These are phyloP conservation scores for Lindbergichthys nudifrons DNA, from an alignment of 2,797 vertebrate genomes.

Conservation along the genomic window DNA sequence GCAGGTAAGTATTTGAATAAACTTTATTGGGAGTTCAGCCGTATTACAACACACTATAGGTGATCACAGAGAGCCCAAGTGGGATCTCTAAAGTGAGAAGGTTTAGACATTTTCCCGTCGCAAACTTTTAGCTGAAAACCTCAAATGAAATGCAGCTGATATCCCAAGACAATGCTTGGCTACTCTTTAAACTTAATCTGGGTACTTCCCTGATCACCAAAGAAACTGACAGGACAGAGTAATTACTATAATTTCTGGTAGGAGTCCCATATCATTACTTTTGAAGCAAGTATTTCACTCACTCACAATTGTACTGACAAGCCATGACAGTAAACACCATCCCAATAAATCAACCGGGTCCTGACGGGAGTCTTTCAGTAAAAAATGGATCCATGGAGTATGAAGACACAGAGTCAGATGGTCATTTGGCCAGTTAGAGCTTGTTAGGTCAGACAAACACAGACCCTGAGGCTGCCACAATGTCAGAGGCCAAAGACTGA, in stretches of 20 bases:
- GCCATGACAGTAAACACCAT: background rate
- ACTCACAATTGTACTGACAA: background rate
- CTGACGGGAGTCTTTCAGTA: slow-evolving; percentile 1
- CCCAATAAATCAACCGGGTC: background rate
- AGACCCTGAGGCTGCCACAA: slow-evolving; percentile 44
- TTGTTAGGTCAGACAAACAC: slow-evolving; percentile 70
- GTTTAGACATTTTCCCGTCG: background rate
- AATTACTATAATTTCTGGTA: background rate
- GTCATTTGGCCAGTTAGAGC: slow-evolving; percentile 42
- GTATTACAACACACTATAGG: background rate
- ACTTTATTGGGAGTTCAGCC: background rate
- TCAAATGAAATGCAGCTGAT: slow-evolving; percentile 5
- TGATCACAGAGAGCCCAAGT: background rate
- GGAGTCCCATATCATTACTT: background rate
- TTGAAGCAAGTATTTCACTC: background rate
- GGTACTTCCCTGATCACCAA: background rate
- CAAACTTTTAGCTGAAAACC: background rate
- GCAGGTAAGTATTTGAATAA: too few relatives aligned
- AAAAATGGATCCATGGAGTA: slow-evolving; percentile 30
- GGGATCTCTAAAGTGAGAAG: background rate
- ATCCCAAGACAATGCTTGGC: slow-evolving; percentile 5
- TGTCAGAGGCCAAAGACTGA: slow-evolving; percentile 61
- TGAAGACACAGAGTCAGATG: slow-evolving; percentile 23
- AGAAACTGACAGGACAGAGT: background rate
- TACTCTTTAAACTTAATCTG: slow-evolving; percentile 3